Evolutionary conservation across 2,797 vertebrate species (phyloP), one percentile per base, ranked within the genome.

Genomic region (Orestias chungarensis): DNA sequence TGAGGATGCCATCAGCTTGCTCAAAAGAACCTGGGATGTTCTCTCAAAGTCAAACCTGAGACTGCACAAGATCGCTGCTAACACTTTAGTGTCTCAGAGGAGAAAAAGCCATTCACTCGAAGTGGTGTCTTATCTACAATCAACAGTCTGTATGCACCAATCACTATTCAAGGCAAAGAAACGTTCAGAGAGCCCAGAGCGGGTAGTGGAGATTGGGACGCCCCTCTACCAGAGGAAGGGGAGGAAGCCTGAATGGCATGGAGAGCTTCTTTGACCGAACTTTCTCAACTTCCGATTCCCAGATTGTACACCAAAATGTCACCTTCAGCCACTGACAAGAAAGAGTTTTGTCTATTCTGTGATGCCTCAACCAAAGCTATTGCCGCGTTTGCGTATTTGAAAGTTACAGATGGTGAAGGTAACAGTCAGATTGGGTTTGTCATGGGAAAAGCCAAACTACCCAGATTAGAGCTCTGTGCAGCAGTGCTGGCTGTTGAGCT

Each of bases 391-490:
- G 20, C 33, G 12, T 62, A 62, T 38, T 11, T 62, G 33, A 62
- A 40, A n/a, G 35, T 62, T 8, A 62, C 33, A 38, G 18, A 38
- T 40, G 35, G 1, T 23, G n/a, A 6, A 7, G 50, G 23, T 6
- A n/a, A 52, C 23, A 52, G 10, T 7, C 25, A 25, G 6, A 12
- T 27, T 23, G 59, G 59, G 7, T 62, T 62, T 62, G 33, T 40
- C 17, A 62, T 62, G 59, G 59, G 59, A 4, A 62, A 40, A 40
- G 33, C 59, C 33, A 62, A 40, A 9, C 59, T 62, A 4, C 59
- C 59, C 7, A 62, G 59, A 62, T 40, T 62, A n/a, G 59, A 62
- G 33, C 59, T 62, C 7, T 66, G 64, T 47, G 64, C 42, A 31
- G 42, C 40, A 27, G 42, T 65, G 12, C 62, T 65, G 9, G 42